Base-by-base conservation (phyloP, 2,888 invertebrate species). In the Drosophila austrosaltans region DNA sequence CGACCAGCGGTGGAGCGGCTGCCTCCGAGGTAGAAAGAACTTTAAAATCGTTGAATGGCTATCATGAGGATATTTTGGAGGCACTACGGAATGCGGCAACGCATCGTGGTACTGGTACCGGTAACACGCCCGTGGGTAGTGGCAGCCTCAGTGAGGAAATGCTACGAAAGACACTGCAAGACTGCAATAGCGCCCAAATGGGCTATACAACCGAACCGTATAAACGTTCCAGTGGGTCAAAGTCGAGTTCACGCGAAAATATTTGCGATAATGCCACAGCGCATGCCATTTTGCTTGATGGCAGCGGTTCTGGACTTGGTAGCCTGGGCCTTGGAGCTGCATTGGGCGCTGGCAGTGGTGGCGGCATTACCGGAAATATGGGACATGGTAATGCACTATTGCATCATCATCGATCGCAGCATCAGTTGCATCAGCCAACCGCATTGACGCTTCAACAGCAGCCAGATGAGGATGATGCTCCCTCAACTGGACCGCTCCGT, bases 11-110 rank as follows among this genome's bases (percentile, higher is more conserved):
- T 85, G 94, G 94, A 65, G 93, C 93, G 12, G 94, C 95, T 20
- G 95, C 95, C 72, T 95, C 96, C 1, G 96, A 96, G 83, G 96
- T 97, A 92, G 97, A 97, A 90, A 94, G 97, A 83, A 97, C 96
- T 59, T 94, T 97, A n/a, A 96, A 96, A 93, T 96, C 96, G 72
- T 94, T 98, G 53, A 97, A 97, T 91, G 98, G 97, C 53, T 98
- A 98, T 93, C 98, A 98, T 92, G 98, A 97, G 90, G 97, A 97
- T 90, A 96, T 98, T 86, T 94, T 98, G 81, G 97, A 97, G 92
- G 97, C 97, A n/a, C 93, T 98, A 84, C 95, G 97, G 81, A 96
- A 95, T 79, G 97, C 97, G 10, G 97, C 97, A 28, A 93, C 93
- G 53, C 96, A 96, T 89, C 94, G 96, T 16, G 93, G 95, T 91